phyloP scores from a whole-genome alignment of 2,888 invertebrate genomes.

The Agrotis clavis region DNA sequence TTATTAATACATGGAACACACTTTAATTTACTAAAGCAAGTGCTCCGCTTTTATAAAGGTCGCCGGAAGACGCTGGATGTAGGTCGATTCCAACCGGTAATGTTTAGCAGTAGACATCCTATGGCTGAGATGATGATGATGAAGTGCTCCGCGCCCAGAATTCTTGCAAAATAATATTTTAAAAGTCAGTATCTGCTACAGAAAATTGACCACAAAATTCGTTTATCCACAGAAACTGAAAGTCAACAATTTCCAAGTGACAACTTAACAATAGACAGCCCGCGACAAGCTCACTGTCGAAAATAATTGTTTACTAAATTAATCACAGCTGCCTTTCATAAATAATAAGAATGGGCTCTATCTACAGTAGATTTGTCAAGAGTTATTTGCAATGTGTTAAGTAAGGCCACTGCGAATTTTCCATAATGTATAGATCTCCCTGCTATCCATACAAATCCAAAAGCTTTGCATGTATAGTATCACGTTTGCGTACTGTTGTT shows the following conservation, averaged over 20 bases:
- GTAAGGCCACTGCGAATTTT: too few species aligned
- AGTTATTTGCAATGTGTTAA: not conserved
- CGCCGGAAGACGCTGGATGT: too few species aligned
- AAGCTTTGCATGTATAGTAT: not conserved
- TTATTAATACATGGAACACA: not conserved
- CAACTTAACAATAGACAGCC: not conserved
- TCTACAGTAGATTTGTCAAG: not conserved
- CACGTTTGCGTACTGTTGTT: not conserved
- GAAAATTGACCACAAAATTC: not conserved
- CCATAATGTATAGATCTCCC: not conserved
- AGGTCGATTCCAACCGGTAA: too few species aligned
- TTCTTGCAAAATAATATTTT: conserved; percentile 4
- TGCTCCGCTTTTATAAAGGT: too few species aligned
- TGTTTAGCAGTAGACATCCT: too few species aligned
- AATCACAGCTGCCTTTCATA: conserved; percentile 3
- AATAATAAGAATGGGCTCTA: not conserved
- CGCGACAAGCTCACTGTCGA: conserved; percentile 12
- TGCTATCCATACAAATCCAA: not conserved
- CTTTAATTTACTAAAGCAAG: too few species aligned
- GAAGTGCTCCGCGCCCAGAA: too few species aligned
- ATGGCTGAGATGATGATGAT: too few species aligned
- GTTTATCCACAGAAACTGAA: conserved; percentile 19
- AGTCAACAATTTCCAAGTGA: not conserved
- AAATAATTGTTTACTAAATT: conserved; percentile 14
- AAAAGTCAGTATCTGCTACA: conserved; percentile 3